phyloP scores from a whole-genome alignment of 2,797 vertebrate genomes.

The Acipenser ruthenus region DNA sequence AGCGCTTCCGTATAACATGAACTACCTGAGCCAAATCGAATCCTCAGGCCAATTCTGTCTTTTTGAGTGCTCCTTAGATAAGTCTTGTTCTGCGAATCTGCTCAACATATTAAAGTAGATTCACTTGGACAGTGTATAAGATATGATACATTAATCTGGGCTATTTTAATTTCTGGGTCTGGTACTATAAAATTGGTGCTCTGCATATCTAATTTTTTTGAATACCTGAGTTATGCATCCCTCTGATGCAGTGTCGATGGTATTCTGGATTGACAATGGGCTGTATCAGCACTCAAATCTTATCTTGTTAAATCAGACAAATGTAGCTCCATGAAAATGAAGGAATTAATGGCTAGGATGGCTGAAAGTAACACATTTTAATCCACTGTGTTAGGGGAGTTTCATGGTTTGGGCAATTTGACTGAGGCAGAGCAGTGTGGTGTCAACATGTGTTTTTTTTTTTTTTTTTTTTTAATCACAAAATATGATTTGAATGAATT shows the following conservation, averaged over 20 bases:
- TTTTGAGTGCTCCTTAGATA: slow-evolving; percentile 78
- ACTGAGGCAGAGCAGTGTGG: slow-evolving; percentile 35
- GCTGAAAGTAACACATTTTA: slow-evolving; percentile 68
- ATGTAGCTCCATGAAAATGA: slow-evolving; percentile 83
- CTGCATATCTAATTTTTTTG: slow-evolving; percentile 89
- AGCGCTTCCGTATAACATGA: slow-evolving; percentile 70
- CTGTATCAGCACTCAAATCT: slow-evolving; percentile 91
- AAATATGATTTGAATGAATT: slow-evolving; percentile 1
- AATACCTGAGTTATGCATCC: slow-evolving; percentile 86
- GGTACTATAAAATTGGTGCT: slow-evolving; percentile 85
- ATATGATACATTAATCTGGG: slow-evolving; percentile 86
- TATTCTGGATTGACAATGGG: slow-evolving; percentile 74
- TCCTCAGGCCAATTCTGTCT: slow-evolving; percentile 78
- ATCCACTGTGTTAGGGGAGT: slow-evolving; percentile 67
- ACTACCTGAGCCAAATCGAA: slow-evolving; percentile 84
- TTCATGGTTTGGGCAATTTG: slow-evolving; percentile 44
- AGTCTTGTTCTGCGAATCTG: slow-evolving; percentile 82
- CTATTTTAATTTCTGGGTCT: slow-evolving; percentile 81
- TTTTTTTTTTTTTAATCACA: not conserved
- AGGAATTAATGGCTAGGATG: slow-evolving; percentile 68
- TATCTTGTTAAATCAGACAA: slow-evolving; percentile 98
- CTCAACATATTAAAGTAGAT: slow-evolving; percentile 85
- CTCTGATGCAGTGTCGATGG: slow-evolving; percentile 71
- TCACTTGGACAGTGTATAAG: slow-evolving; percentile 77
- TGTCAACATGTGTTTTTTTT: slow-evolving; percentile 30